Evolutionary conservation across 2,797 vertebrate species (phyloP), one percentile per base, ranked within the genome.

Genomic region (Tokudaia muenninki): DNA sequence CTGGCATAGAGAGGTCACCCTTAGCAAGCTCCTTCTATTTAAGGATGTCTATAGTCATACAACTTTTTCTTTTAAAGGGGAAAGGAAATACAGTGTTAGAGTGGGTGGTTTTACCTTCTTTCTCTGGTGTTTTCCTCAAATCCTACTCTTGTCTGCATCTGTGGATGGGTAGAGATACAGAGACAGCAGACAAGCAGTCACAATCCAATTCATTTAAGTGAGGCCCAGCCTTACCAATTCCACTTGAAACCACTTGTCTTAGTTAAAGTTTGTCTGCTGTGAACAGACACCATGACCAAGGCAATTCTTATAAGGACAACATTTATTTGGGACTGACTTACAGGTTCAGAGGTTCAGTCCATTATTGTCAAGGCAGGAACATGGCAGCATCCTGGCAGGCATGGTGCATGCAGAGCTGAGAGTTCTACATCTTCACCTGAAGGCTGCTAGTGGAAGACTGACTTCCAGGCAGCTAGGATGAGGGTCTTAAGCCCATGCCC

Each of bases 191-290:
- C 81, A 96, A 22, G 47, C 0, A 37, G 37, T 72, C 74, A 75
- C 31, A 87, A 82, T 44, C 44, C 75, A 94, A n/a, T 37, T 77
- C n/a, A 55, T 37, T 6, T 5, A 87, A 96, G 59, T 16, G 37
- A 93, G 34, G 52, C 13, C 16, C 24, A 75, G 3, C 22, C 80
- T 67, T 17, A 19, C 10, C 29, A 41, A 17, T 13, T 11, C 50
- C 16, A 78, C 22, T 59, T n/a, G 87, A 97, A 96, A 93, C 52
- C 16, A 37, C 63, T 70, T 37, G 14, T 67, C 14, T n/a, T 67
- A 16, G 31, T 67, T 67, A 67, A 31, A 14, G 31, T 67, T 67
- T 65, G 34, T 17, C 65, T 67, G 31, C 65, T n/a, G 31, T 67
- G 31, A n/a, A 67, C 65, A 67, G 65, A 17, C 31, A 67, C 65